Evolutionary conservation across 2,888 invertebrate species (phyloP).

Genomic region (Drosophila leonis): DNA sequence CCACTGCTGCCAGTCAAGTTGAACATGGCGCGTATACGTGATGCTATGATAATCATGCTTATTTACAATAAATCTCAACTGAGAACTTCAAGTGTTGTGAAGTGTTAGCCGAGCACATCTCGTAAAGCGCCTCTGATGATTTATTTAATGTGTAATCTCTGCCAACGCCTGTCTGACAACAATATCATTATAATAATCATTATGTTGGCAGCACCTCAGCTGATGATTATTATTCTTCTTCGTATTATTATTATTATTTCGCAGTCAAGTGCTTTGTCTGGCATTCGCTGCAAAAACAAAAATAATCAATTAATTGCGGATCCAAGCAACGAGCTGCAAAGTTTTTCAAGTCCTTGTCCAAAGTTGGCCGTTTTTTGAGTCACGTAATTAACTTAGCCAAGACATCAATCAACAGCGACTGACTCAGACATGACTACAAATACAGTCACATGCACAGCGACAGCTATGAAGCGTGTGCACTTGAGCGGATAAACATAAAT

Average conservation of each 20-base stretch:
- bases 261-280: conserved; percentile 60
- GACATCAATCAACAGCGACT: conserved; percentile 71
- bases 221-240: conserved; percentile 38
- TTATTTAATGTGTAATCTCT: conserved; percentile 80
- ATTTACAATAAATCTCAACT: conserved; percentile 78
- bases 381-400: conserved; percentile 76
- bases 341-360: conserved; percentile 52
- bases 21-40: conserved; percentile 75
- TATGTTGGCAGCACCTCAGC: conserved; percentile 55
- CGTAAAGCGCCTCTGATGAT: conserved; percentile 66
- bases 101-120: conserved; percentile 65
- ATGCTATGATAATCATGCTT: conserved; percentile 80
- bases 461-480: conserved; percentile 46
- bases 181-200: conserved; percentile 69
- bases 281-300: conserved; percentile 25
- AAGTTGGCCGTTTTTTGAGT: conserved; percentile 61
- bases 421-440: conserved; percentile 17
- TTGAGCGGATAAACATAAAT: conserved; percentile 77
- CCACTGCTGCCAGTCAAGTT: conserved; percentile 17
- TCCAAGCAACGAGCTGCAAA: conserved; percentile 51
- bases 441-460: conserved; percentile 5
- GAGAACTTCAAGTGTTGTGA: conserved; percentile 58
- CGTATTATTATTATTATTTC: conserved; percentile 43
- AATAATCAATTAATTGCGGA: conserved; percentile 77
- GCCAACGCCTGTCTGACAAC: conserved; percentile 66